Percentiles rank a stretch among this genome's conserved stretches.
Conservation (phyloP, 2,797 vertebrate genomes). For the Sardinella longiceps region DNA sequence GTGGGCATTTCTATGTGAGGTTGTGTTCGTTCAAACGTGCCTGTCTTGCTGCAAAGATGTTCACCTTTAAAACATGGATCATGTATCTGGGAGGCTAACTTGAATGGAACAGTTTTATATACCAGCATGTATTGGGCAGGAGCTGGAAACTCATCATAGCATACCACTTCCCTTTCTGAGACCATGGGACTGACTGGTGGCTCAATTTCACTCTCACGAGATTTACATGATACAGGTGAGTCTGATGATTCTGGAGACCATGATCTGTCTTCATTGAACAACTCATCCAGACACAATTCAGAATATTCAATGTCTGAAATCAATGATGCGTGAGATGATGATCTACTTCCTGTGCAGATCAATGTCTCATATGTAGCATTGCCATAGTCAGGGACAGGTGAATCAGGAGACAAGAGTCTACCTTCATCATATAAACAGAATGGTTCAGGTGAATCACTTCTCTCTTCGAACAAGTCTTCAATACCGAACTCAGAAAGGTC, state of each 20-base stretch:
- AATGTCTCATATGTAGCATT: background rate
- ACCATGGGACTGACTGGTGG: background rate
- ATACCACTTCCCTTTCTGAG: background rate
- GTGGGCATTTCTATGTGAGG: background rate
- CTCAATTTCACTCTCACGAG: background rate
- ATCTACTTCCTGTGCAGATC: background rate
- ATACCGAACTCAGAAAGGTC: slow-evolving; percentile 46
- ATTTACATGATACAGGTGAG: too few relatives aligned
- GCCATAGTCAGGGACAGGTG: background rate
- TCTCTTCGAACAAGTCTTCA: slow-evolving; percentile 39
- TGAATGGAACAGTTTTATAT: background rate
- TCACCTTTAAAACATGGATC: background rate
- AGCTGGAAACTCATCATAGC: background rate
- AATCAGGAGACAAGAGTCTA: slow-evolving; percentile 37
- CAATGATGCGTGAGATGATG: slow-evolving; percentile 20
- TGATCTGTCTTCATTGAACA: slow-evolving; percentile 27
- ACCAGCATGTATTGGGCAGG: background rate
- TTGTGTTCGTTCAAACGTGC: background rate
- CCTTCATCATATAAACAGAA: background rate
- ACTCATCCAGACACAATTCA: background rate
- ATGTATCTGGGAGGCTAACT: background rate
- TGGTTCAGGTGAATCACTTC: too few relatives aligned
- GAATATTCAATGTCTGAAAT: slow-evolving; percentile 27
- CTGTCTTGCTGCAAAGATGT: background rate
- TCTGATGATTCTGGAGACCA: background rate